Base-by-base conservation (phyloP, 2,797 vertebrate genomes). In the Sebastes trivittatus region DNA sequence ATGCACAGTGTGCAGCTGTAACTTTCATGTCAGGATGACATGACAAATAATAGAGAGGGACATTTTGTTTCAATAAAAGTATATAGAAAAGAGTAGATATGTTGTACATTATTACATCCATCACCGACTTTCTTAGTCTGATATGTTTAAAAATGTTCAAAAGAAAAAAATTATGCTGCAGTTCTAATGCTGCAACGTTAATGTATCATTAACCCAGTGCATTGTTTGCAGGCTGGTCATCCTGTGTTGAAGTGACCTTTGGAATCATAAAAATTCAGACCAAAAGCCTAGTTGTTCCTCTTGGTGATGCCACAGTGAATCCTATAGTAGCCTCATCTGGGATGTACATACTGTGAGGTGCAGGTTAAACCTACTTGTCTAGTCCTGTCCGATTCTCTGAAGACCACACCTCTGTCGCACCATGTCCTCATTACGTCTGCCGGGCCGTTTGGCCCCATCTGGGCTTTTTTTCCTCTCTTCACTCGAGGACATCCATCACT, bases 401-500 rank as follows among this genome's bases (percentile, higher is more conserved):
- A 46, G 56, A 29, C 22, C 36, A 16, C 77, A 46, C 36, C 52
- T 75, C 58, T 65, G 38, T 32, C 30, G 60, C 3, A 38, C 16
- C 58, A 69, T 16, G 18, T 69, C 77, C 59, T 36, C 34, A 56
- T 75, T 25, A 62, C 22, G 20, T 61, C 75, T 74, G 46, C 29
- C 11, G 42, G 52, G 61, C n/a, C 27, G 58, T 72, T 73, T 65
- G 61, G 72, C 32, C 81, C 75, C 72, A 83, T 89, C 76, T 86
- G 73, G 61, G 83, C 56, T 75, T 42, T 75, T 42, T 75, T 72
- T 65, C 59, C 30, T 70, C 67, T 67, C 52, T 54, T 58, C 75
- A 69, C 73, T 65, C 23, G 38, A 88, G 18, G 81, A 81, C 49
- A 70, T 78, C 64, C 77, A 67, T 86, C 84, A 80, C 46, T 73